Percentiles rank a stretch among this genome's conserved stretches.
Evolutionary conservation across 2,113 vertebrate genomes (phyloP).

Genomic region (Anthoscopus minutus): DNA sequence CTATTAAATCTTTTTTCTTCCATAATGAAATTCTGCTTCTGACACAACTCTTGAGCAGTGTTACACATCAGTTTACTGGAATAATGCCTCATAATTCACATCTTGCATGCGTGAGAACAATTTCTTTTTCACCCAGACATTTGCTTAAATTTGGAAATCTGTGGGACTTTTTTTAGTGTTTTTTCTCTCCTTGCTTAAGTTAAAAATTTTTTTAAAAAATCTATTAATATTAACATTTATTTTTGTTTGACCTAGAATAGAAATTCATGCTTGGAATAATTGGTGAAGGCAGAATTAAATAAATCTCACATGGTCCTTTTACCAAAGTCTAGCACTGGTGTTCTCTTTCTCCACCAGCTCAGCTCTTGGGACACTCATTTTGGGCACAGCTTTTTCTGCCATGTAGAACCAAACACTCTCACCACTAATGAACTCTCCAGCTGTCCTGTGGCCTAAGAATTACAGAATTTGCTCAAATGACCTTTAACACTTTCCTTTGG

Average conservation of each 20-base stretch:
- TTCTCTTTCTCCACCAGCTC: background rate
- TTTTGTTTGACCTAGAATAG: background rate
- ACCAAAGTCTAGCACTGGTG: background rate
- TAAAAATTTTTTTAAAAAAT: background rate
- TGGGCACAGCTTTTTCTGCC: background rate
- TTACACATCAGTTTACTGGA: background rate
- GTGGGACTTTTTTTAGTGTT: rapidly evolving
- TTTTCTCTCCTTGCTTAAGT: background rate
- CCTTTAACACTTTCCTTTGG: background rate
- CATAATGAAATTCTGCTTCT: background rate
- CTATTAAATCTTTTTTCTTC: background rate
- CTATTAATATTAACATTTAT: background rate
- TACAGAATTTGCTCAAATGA: background rate
- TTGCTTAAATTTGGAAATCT: background rate
- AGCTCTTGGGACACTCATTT: background rate
- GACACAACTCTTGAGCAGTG: background rate
- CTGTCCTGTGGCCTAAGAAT: background rate
- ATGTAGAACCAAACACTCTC: rapidly evolving
- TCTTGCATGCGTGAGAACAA: background rate
- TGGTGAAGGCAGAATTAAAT: background rate
- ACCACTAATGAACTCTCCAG: background rate
- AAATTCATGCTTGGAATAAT: background rate
- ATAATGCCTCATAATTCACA: background rate
- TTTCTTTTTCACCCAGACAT: background rate
- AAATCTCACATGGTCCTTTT: background rate